phyloP scores from a whole-genome alignment of 2,113 vertebrate species.

The Lamprologus tigripictilis region DNA sequence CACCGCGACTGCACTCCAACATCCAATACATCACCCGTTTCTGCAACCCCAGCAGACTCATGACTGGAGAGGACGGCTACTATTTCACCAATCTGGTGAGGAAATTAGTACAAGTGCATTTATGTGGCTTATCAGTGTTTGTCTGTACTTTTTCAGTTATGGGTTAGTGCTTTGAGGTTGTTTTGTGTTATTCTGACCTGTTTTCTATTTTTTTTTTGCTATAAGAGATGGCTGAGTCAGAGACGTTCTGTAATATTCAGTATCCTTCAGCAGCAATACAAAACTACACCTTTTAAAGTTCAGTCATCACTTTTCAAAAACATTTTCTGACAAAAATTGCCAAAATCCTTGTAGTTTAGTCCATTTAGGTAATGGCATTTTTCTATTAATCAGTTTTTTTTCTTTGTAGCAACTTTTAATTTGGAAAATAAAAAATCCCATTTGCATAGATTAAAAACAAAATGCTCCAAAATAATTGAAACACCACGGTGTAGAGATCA shows the following conservation, averaged over 20 bases:
- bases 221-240: background rate
- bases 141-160: background rate
- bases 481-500: background rate
- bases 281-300: background rate
- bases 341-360: background rate
- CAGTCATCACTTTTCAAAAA: background rate
- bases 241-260: background rate
- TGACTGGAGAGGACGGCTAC: slow-evolving; percentile 96
- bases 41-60: slow-evolving; percentile 90
- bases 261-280: background rate
- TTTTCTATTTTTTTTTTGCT: background rate
- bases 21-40: slow-evolving; percentile 97
- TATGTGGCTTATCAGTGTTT: background rate
- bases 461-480: background rate
- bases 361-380: background rate
- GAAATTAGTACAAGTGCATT: background rate
- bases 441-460: background rate
- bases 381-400: background rate
- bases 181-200: background rate
- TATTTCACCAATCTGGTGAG: slow-evolving; percentile 97
- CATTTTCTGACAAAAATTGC: background rate
- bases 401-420: background rate
- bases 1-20: slow-evolving; percentile 93
- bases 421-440: background rate
- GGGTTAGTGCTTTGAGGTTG: background rate